Conservation (phyloP, 2,888 invertebrate species). For the Polydrusus cervinus region DNA sequence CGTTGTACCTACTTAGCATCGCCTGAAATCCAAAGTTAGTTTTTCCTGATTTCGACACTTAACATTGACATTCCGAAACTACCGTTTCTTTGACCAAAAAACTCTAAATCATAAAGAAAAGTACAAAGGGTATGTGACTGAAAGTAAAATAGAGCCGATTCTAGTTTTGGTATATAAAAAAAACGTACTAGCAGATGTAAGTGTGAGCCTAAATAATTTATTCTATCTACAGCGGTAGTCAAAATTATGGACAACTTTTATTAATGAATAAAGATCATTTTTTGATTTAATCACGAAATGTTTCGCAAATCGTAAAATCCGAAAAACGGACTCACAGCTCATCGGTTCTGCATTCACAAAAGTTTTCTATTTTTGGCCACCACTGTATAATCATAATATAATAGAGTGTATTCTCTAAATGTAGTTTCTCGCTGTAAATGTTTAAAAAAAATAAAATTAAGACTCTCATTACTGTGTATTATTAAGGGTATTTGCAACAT, state of each 20-base stretch:
- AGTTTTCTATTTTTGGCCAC: background rate
- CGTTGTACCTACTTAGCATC: background rate
- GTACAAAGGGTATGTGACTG: constrained; percentile 53
- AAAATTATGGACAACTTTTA: constrained; percentile 13
- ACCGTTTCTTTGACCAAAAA: constrained; percentile 42
- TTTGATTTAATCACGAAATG: no score
- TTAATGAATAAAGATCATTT: no score
- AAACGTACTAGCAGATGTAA: constrained; percentile 36
- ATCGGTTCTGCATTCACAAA: background rate
- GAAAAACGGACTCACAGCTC: no score
- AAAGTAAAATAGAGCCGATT: constrained; percentile 45
- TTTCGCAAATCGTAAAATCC: no score
- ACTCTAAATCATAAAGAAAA: constrained; percentile 48
- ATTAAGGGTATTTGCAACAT: constrained; percentile 22
- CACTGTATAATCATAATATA: constrained; percentile 26
- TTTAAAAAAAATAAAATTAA: constrained; percentile 27
- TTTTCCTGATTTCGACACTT: constrained; percentile 16
- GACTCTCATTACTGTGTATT: constrained; percentile 11
- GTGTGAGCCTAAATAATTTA: constrained; percentile 37
- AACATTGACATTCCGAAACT: constrained; percentile 25
- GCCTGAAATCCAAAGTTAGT: background rate
- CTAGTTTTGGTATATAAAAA: constrained; percentile 48
- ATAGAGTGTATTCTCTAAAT: constrained; percentile 41
- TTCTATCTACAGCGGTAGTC: constrained; percentile 5
- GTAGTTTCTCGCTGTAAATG: constrained; percentile 48